These are phyloP conservation scores for Oppia nitens DNA, from an alignment of 1,140 invertebrate genomes.

Conservation along the genomic window DNA sequence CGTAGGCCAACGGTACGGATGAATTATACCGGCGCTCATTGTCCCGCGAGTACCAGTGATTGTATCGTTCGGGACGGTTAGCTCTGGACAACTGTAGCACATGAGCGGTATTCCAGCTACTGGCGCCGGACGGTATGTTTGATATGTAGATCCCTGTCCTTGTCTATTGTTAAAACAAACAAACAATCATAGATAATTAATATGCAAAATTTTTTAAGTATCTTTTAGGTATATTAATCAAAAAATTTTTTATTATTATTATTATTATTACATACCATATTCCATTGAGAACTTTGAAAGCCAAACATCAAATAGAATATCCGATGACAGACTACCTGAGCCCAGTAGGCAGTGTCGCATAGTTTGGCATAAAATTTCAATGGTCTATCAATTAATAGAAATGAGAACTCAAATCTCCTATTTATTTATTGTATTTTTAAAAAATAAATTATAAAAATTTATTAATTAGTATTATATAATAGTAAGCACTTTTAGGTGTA, in stretches of 20 bases:
- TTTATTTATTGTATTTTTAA: background rate
- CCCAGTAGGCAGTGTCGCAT: no score
- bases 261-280: background rate
- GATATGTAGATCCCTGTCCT: background rate
- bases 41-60: background rate
- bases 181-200: constrained; percentile 2
- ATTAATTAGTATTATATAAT: background rate
- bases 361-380: no score
- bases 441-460: background rate
- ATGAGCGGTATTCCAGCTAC: background rate
- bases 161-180: background rate
- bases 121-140: background rate
- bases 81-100: constrained; percentile 7
- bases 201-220: background rate
- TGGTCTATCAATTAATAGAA: background rate
- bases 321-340: background rate
- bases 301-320: background rate
- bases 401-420: background rate
- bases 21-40: constrained; percentile 1
- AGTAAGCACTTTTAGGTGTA: background rate
- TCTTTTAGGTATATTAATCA: constrained; percentile 5
- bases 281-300: background rate
- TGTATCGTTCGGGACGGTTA: background rate
- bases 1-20: constrained; percentile 1
- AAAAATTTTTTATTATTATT: background rate